Evolutionary conservation across 1,140 invertebrate species (phyloP).

Genomic region (Bombus waltoni): DNA sequence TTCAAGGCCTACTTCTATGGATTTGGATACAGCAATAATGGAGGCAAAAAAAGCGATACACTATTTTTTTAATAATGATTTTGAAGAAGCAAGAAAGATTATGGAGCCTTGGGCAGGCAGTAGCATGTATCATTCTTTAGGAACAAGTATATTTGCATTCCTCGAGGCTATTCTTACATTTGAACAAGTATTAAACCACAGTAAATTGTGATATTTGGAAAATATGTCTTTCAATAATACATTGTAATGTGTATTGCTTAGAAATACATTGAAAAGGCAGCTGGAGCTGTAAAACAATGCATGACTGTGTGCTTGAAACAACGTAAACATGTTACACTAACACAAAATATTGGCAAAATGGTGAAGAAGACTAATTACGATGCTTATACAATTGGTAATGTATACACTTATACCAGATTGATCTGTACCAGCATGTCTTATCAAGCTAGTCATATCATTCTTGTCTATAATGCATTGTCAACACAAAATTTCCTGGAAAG

Average conservation of each 20-base stretch:
- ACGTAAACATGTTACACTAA: conserved; percentile 88
- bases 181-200: conserved; percentile 86
- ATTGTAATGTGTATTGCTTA: conserved; percentile 70
- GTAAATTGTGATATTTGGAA: conserved; percentile 1
- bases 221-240: conserved; percentile 20
- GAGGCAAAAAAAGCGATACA: conserved; percentile 89
- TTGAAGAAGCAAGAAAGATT: conserved; percentile 89
- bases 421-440: background rate
- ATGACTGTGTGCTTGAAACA: conserved; percentile 90
- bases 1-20: conserved; percentile 82
- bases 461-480: background rate
- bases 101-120: conserved; percentile 90
- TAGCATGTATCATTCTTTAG: conserved; percentile 97
- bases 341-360: conserved; percentile 91
- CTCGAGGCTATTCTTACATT: conserved; percentile 97
- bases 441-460: background rate
- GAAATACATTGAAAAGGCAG: conserved; percentile 89
- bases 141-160: conserved; percentile 93
- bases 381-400: conserved; percentile 87
- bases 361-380: conserved; percentile 91
- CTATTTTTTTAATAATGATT: conserved; percentile 95
- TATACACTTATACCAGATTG: background rate
- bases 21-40: conserved; percentile 86
- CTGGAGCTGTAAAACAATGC: conserved; percentile 88
- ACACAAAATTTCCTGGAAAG: background rate